Evolutionary conservation across 2,113 vertebrate genomes (phyloP), one percentile per base, ranked within the genome.

Genomic region (Paratilapia polleni): DNA sequence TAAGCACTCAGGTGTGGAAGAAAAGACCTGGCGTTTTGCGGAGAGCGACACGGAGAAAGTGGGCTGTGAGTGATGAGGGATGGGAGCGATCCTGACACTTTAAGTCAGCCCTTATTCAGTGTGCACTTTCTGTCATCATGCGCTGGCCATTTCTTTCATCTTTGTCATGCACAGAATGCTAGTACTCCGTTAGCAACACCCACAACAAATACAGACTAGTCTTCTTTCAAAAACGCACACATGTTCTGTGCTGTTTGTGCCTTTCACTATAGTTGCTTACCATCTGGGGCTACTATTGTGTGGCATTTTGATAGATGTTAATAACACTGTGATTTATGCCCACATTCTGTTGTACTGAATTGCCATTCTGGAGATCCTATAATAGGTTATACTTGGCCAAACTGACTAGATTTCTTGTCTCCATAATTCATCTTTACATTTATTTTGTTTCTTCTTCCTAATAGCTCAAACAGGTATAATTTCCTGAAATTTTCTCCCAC

Each of bases 1-100:
- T 73, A 74, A 86, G 85, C 41, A 19, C 70, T 90, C 82, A 90
- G 89, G 88, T 91, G 91, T 79, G 62, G 84, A 87, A 58, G 86
- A 83, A 41, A 60, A 73, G 78, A 47, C 31, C 79, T 82, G 87
- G 80, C 78, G 49, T 87, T 86, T 82, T 90, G 80, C 10, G 34
- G 26, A 70, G 70, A 78, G 83, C 47, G 1, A 75, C 3, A 59
- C 41, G 43, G 83, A 77, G 87, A 87, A 92, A 91, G 80, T 84
- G 87, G 85, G 28, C 57, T 6, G 59, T 94, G 93, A 94, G 80
- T 87, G 93, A 95, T 95, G 93, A 93, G 76, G 82, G 85, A 61
- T 54, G 2, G 85, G 82, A 86, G 62, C 11, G 19, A 81, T 90
- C 83, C 79, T 88, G 91, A 92, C 92, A 92, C 75, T 80, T 78